A percentile compares a stretch with the other conserved stretches of the same genome.
Conservation (phyloP, 2,797 vertebrate genomes). For the Mus spretus region DNA sequence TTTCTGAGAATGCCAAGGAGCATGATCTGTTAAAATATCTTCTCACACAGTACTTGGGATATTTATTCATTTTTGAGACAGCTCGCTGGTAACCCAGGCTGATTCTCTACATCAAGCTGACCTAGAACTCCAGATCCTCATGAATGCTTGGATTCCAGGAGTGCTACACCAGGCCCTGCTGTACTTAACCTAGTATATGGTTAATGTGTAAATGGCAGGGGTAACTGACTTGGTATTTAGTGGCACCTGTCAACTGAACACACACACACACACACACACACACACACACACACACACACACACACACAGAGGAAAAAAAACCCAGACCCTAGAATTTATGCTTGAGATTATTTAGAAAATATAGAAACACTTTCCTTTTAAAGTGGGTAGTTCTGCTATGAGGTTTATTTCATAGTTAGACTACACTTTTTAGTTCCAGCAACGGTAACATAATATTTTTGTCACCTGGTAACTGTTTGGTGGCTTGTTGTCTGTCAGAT, state of each 20-base stretch:
- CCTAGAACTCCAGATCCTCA: not conserved
- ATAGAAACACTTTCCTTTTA: slow-evolving; percentile 9
- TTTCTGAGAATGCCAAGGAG: slow-evolving; percentile 15
- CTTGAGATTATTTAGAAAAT: slow-evolving; percentile 53
- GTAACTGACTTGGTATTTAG: not conserved
- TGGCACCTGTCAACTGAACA: not conserved
- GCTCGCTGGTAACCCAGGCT: not conserved
- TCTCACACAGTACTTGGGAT: slow-evolving; percentile 30
- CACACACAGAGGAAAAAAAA: not conserved
- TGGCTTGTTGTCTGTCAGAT: slow-evolving; percentile 78
- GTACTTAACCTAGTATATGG: not conserved
- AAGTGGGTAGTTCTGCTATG: slow-evolving; percentile 8
- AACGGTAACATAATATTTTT: slow-evolving; percentile 78
- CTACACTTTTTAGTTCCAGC: slow-evolving; percentile 58
- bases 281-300: not conserved
- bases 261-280: not conserved
- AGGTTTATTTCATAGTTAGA: slow-evolving; percentile 50
- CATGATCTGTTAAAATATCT: slow-evolving; percentile 23
- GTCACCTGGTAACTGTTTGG: slow-evolving; percentile 81
- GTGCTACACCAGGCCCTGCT: not conserved
- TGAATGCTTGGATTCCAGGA: not conserved
- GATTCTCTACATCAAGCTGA: not conserved
- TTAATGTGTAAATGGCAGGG: not conserved
- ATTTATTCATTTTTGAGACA: slow-evolving; percentile 23
- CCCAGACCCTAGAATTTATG: not conserved